These are phyloP conservation scores for Octomys mimax DNA, from an alignment of 2,797 vertebrate genomes.

Conservation along the genomic window DNA sequence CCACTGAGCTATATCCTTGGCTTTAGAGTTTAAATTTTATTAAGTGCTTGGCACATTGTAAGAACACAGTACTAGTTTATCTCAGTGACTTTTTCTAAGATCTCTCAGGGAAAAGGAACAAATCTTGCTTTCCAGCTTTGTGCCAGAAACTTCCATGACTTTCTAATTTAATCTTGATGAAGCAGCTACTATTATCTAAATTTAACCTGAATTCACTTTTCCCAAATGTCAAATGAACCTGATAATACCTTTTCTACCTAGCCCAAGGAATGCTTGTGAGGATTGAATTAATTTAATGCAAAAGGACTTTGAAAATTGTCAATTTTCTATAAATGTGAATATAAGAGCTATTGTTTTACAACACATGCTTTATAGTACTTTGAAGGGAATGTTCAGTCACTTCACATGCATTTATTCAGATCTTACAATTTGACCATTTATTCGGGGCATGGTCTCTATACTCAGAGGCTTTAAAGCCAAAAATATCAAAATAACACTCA, in stretches of 20 bases:
- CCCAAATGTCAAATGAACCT: slow-evolving; percentile 42
- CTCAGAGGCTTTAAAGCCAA: slow-evolving; percentile 9
- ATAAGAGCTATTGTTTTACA: slow-evolving; percentile 56
- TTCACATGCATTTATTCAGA: slow-evolving; percentile 17
- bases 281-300: slow-evolving; percentile 42
- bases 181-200: slow-evolving; percentile 41
- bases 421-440: neutral
- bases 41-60: neutral
- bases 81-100: neutral
- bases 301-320: slow-evolving; percentile 62
- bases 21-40: neutral
- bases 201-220: slow-evolving; percentile 68
- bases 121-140: slow-evolving; percentile 39
- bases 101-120: neutral
- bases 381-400: neutral
- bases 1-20: too few relatives aligned
- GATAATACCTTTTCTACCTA: slow-evolving; percentile 47
- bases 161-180: slow-evolving; percentile 61
- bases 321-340: slow-evolving; percentile 38
- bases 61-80: neutral
- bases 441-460: slow-evolving; percentile 27
- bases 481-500: neutral
- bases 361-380: neutral
- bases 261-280: slow-evolving; percentile 46
- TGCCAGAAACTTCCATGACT: slow-evolving; percentile 12